Percentiles rank a stretch among this genome's conserved stretches.
Conservation (phyloP, 1,140 invertebrate genomes). For the Aphaenogaster ashmeadi region DNA sequence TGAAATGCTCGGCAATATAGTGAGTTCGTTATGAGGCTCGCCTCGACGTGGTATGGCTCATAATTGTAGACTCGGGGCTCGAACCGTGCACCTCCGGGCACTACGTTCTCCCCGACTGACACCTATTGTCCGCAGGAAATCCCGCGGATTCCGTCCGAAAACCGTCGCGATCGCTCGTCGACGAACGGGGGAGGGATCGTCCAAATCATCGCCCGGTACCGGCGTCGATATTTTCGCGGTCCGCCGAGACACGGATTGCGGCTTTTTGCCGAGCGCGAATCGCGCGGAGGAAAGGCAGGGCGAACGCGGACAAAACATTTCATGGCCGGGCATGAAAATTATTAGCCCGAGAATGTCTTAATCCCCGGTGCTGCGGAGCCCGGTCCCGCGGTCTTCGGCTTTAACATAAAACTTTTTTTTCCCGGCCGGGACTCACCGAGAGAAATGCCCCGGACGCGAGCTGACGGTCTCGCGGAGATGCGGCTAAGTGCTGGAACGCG, state of each 20-base stretch:
- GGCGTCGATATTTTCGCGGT: neutral
- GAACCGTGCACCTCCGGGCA: constrained; percentile 82
- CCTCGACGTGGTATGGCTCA: constrained; percentile 85
- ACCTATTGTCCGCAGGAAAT: constrained; percentile 84
- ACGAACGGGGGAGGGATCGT: neutral
- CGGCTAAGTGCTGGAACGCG: constrained; percentile 64
- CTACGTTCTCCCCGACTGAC: constrained; percentile 75
- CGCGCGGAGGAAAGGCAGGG: neutral
- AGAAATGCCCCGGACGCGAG: constrained; percentile 59
- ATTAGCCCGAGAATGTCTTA: constrained; percentile 86
- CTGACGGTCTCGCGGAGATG: constrained; percentile 38
- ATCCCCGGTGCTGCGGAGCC: constrained; percentile 74
- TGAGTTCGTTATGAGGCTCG: constrained; percentile 85
- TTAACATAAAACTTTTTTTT: constrained; percentile 77
- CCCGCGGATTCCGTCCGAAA: neutral
- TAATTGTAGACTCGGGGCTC: constrained; percentile 85
- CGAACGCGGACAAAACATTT: constrained; percentile 81
- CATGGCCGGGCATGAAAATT: constrained; percentile 82
- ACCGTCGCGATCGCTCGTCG: constrained; percentile 4
- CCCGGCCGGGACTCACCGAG: constrained; percentile 20
- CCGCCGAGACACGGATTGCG: neutral
- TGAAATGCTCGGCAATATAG: constrained; percentile 85
- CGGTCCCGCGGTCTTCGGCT: constrained; percentile 70
- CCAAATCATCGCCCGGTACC: neutral
- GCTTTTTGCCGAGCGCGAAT: neutral